Base-by-base conservation (phyloP, 2,113 vertebrate species). In the Garra rufa region DNA sequence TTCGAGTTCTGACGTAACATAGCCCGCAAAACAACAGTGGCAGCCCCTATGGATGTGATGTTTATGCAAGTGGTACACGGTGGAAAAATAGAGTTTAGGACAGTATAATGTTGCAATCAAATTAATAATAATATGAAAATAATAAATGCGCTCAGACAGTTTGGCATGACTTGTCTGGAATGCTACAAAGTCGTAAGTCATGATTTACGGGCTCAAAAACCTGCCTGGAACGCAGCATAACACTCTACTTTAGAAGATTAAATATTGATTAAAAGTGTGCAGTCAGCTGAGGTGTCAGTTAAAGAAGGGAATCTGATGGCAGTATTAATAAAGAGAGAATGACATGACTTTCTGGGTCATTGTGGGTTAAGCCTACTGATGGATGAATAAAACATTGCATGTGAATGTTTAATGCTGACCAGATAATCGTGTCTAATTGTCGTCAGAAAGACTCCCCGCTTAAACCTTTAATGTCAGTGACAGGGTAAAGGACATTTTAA, bases 321-420 rank as follows among this genome's bases (percentile, higher is more conserved):
- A 59, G 76, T 38, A 76, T 59, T 77, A 77, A 59, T 65, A 38
- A 26, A 34, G 9, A 48, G 24, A 28, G 13, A 34, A 44, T n/a
- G 48, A 50, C 30, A 44, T 59, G 17, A 14, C 9, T 19, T 44
- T 74, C 5, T 48, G 43, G 63, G 44, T 63, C 57, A 52, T 50
- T 74, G 81, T 83, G 57, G 76, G 75, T 81, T 76, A 55, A 63
- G 70, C 55, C 76, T 55, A 52, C 79, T 43, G 52, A 52, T 30
- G 38, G 26, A 61, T 87, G 15, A 85, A 87, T 85, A 44, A 87
- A 85, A 61, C 78, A 87, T 55, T 48, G 38, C 50, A 14, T 14
- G 46, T 84, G 59, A 87, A 84, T 87, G 57, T 82, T 85, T 82
- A 71, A 87, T 85, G 83, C 46, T 61, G 79, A 71, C 71, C 41